These are phyloP conservation scores for Ctenosaura bakeri DNA, from an alignment of 2,797 vertebrate genomes.

Conservation along the genomic window DNA sequence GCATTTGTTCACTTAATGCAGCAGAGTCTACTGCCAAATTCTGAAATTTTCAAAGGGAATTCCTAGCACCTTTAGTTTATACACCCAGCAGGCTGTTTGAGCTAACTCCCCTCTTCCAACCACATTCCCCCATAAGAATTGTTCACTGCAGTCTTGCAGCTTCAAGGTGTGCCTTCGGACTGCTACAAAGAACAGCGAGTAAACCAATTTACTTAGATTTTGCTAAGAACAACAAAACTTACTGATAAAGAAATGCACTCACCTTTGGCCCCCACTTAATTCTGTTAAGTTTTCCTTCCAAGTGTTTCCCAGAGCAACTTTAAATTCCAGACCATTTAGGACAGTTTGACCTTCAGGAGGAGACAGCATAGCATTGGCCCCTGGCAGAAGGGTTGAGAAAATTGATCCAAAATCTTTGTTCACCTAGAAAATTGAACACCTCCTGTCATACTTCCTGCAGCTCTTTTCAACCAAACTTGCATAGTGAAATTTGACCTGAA, in stretches of 20 bases:
- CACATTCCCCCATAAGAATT: background rate
- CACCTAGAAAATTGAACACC: constrained; percentile 83
- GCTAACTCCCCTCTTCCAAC: background rate
- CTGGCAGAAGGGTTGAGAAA: constrained; percentile 94
- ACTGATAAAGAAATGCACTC: constrained; percentile 41
- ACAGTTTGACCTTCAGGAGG: constrained; percentile 82
- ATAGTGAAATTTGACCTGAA: background rate
- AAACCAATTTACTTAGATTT: too few species aligned
- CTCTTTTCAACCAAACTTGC: background rate
- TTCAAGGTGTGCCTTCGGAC: background rate
- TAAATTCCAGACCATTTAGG: constrained; percentile 92
- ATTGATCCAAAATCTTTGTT: constrained; percentile 97
- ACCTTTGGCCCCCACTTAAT: constrained; percentile 98
- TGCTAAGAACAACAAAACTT: too few species aligned
- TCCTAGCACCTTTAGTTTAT: background rate
- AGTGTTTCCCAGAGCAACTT: constrained; percentile 92
- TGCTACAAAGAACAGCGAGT: background rate
- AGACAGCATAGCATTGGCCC: constrained; percentile 89
- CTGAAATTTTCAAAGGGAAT: too few species aligned
- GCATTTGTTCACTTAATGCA: too few species aligned
- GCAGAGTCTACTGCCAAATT: too few species aligned
- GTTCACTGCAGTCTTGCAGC: background rate
- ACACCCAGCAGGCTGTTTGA: background rate
- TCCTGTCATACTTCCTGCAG: background rate
- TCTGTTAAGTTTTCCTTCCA: constrained; percentile 98